Base-by-base conservation (phyloP, 2,113 vertebrate species). In the Pandion haliaetus region DNA sequence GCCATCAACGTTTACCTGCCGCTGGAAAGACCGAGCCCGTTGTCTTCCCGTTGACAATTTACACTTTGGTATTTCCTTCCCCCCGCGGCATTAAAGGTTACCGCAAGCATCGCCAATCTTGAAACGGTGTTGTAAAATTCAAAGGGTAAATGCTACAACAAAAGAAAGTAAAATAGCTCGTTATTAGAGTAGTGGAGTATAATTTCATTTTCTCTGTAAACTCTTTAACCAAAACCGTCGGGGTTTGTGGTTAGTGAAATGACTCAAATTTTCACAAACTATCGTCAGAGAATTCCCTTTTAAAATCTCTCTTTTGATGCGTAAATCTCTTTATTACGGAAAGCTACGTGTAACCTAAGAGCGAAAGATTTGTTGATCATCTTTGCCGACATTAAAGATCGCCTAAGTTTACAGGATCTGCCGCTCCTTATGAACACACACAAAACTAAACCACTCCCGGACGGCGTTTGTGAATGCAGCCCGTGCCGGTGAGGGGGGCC, bases 391-490 rank as follows among this genome's bases (percentile, higher is more conserved):
- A 66, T 14, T 58, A 77, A 85, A 83, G 47, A 54, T 16, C 8
- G 13, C 14, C 18, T 11, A 10, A 66, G 8, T 28, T 62, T 14
- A 42, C 31, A 47, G 36, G 55, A 70, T 8, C n/a, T 32, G 42
- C 12, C 18, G 8, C 28, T 42, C 55, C 45, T 14, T 15, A 5
- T 0, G 82, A 70, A 32, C 3, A n/a, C 82, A 5, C 25, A 4
- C 78, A 26, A 40, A 36, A n/a, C 34, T 2, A 10, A 70, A 16
- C 13, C 45, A 2, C 26, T 2, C 26, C 18, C 9, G 32, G 72
- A 18, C 2, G 3, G 25, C n/a, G 1, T 7, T 18, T 4, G 74
- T 1, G n/a, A 26, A 10, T 2, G 21, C 32, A 76, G 69, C 36
- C 59, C 16, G 0, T 26, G 58, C 13, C 77, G 28, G 24, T 9